Evolutionary conservation across 2,888 invertebrate species (phyloP).

Genomic region (Cabera pusaria): DNA sequence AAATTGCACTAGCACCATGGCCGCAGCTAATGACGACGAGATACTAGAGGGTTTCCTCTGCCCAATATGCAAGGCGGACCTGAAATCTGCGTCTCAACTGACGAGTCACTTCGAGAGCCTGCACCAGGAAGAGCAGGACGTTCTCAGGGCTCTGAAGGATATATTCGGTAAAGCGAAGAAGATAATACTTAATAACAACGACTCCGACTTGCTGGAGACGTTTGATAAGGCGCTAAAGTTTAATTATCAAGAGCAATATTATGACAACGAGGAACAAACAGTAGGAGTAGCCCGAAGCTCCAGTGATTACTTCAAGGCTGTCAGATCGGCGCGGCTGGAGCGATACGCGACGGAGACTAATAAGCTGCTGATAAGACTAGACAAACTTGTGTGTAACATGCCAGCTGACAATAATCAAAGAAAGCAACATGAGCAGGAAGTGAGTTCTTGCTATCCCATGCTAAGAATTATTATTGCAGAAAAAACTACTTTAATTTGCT

Average conservation of each 20-base stretch:
- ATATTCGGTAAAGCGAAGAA: conserved; percentile 95
- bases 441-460: no score
- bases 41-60: conserved; percentile 97
- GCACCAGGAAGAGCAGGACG: conserved; percentile 94
- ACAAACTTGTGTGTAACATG: conserved; percentile 93
- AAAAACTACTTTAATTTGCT: no score
- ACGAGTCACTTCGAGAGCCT: conserved; percentile 94
- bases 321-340: conserved; percentile 87
- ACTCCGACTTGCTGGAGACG: conserved; percentile 83
- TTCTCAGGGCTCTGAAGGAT: conserved; percentile 91
- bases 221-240: conserved; percentile 81
- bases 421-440: conserved; percentile 88
- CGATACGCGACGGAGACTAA: conserved; percentile 97
- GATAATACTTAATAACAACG: conserved; percentile 61
- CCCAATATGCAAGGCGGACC: conserved; percentile 96
- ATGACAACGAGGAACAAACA: conserved; percentile 80
- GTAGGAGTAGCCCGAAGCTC: conserved; percentile 86
- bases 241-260: conserved; percentile 58
- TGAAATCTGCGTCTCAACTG: conserved; percentile 92
- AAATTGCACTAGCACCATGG: conserved; percentile 52
- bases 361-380: conserved; percentile 95
- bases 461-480: no score
- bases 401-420: conserved; percentile 88
- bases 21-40: conserved; percentile 76
- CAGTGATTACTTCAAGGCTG: conserved; percentile 89